Conservation (phyloP, 2,888 invertebrate species). For the Plebejus anna region DNA sequence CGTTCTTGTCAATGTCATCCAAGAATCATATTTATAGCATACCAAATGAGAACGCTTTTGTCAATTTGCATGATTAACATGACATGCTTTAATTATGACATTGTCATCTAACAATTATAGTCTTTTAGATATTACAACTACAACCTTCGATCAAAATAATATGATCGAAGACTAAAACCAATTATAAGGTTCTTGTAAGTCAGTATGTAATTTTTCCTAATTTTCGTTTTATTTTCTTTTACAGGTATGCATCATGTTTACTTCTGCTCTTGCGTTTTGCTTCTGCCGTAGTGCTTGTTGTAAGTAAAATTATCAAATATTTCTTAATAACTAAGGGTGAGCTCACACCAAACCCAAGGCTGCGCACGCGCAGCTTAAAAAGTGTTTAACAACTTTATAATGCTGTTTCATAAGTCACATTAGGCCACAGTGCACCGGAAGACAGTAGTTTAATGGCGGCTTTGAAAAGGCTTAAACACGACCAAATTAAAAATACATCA, state of each 20-base stretch:
- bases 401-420: conserved; percentile 5
- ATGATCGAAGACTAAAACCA: too few relatives aligned
- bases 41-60: too few relatives aligned
- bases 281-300: background rate
- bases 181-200: too few relatives aligned
- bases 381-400: background rate
- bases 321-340: background rate
- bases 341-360: too few relatives aligned
- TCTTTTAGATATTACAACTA: too few relatives aligned
- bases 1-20: background rate
- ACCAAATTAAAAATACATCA: conserved; percentile 22
- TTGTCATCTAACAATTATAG: too few relatives aligned
- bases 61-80: too few relatives aligned
- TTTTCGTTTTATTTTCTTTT: background rate
- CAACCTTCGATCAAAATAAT: too few relatives aligned
- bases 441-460: conserved; percentile 4
- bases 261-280: background rate
- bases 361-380: background rate
- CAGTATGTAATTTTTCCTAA: too few relatives aligned
- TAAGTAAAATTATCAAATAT: background rate
- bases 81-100: too few relatives aligned
- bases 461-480: background rate
- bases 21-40: background rate
- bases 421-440: background rate
- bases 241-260: background rate